Evolutionary conservation across 2,113 vertebrate genomes (phyloP), one percentile per base, ranked within the genome.

Genomic region (Orthonyx spaldingii): DNA sequence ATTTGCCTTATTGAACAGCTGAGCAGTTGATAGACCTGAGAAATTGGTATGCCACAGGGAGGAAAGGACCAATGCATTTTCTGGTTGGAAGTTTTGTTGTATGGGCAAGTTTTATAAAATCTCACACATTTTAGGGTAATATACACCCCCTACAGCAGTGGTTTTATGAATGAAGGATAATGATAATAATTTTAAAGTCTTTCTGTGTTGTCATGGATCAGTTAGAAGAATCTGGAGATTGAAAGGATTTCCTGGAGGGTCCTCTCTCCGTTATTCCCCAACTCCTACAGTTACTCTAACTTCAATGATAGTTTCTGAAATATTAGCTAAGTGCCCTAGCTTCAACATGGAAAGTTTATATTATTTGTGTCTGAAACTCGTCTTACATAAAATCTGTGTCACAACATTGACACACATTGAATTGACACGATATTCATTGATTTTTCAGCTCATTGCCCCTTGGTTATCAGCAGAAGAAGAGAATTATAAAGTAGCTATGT

Each of bases 41-140:
- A 91, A 96, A 94, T 14, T 94, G 92, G 46, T 59, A 46, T 90
- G 85, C 82, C 66, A 72, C 23, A 39, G 89, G 68, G 76, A 92
- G 47, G 39, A 94, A 93, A 77, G 56, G 68, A 84, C 64, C 35
- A 78, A 84, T 89, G 61, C 52, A 80, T 93, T 84, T 93, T 75
- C 55, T 94, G 35, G 21, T 77, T 66, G 59, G 64, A 83, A 86
- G 55, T 82, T 93, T 80, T 86, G 35, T 80, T 88, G 13, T 66
- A 39, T 35, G 55, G 71, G 39, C 68, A 74, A n/a, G 30, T 66
- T 92, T 92, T 55, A 55, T 59, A 92, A 86, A 86, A 63, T 80
- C 33, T 90, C 30, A 7, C 7, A 11, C 30, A 27, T 92, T 83
- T 92, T 92, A 59, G 55, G 41, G 16, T 83, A 86, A 83, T 80